Evolutionary conservation across 1,140 invertebrate species (phyloP), one percentile per base, ranked within the genome.

Genomic region (Drosophila sturtevanti): DNA sequence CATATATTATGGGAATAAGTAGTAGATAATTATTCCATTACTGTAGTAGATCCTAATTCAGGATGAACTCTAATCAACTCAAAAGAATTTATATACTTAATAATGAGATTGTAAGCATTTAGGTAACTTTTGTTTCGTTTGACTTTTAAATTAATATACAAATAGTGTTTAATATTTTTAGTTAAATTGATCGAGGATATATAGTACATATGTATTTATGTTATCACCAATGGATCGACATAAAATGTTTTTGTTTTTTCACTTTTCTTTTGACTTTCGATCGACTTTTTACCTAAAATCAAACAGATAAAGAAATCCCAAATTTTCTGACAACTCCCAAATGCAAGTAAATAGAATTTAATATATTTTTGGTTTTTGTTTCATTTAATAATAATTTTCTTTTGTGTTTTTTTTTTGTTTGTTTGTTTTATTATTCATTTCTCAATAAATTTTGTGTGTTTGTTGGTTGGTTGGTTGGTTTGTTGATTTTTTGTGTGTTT

Each of bases 381-480:
- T 54, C 51, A 24, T 24, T 54, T 54, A 54, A 54, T 24, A 27
- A 54, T 24, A 54, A 27, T 54, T 54, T 54, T 54, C 22, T 12
- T 54, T 54, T 54, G 11, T 54, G 11, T 41, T 41, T 37, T 37
- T 2, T 37, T 37, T 22, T 51, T 51, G n/a, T 51, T 21, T 52
- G 21, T 52, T 52, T n/a, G n/a, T n/a, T 24, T 52, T 52, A 10
- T 21, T 21, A 76, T 78, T 76, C 65, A 67, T 79, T 84, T 85
- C 68, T 84, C 59, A 74, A 75, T n/a, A 81, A 56, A 76, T 54
- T 76, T 85, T 80, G 85, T 85, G 71, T 87, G 73, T 79, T 72
- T 21, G 67, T 38, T 69, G 35, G 37, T 38, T 38, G 37, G 37
- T 38, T 48, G 41, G 41, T 44, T 38, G 37, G 12, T 72, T 72